These are phyloP conservation scores for Himantopus leucocephalus DNA, from an alignment of 2,113 vertebrate species.

Conservation along the genomic window DNA sequence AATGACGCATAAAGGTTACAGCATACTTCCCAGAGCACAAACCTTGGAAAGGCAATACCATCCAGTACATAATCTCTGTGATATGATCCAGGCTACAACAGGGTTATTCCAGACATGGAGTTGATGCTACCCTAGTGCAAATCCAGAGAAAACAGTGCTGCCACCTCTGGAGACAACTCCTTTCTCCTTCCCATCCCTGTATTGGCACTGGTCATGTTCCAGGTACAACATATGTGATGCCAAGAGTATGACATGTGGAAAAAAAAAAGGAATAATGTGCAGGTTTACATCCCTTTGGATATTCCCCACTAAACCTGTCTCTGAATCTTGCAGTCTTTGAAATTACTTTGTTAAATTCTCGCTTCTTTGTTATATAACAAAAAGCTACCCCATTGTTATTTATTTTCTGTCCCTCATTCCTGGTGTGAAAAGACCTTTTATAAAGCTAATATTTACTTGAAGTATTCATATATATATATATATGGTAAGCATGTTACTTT, in stretches of 20 bases:
- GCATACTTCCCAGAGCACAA: background rate
- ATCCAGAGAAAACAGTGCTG: background rate
- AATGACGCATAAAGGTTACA: background rate
- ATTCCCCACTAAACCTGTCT: background rate
- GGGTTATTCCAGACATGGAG: background rate
- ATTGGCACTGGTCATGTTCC: background rate
- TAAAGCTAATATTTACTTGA: background rate
- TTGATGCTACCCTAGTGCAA: background rate
- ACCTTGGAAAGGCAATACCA: background rate
- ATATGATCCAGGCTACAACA: background rate
- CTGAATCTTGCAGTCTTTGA: background rate
- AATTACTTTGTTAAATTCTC: background rate
- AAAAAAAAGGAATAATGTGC: background rate
- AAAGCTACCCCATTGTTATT: background rate
- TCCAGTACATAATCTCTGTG: background rate
- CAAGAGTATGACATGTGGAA: background rate
- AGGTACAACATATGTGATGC: background rate
- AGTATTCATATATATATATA: background rate
- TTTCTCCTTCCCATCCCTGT: too few relatives aligned
- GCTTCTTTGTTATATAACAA: background rate
- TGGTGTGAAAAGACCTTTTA: background rate
- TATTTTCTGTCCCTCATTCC: background rate
- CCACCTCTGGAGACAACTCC: fast-evolving
- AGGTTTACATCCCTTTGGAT: background rate
- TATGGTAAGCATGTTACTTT: background rate